phyloP scores from a whole-genome alignment of 2,797 vertebrate species.

The Coregonus sp. region DNA sequence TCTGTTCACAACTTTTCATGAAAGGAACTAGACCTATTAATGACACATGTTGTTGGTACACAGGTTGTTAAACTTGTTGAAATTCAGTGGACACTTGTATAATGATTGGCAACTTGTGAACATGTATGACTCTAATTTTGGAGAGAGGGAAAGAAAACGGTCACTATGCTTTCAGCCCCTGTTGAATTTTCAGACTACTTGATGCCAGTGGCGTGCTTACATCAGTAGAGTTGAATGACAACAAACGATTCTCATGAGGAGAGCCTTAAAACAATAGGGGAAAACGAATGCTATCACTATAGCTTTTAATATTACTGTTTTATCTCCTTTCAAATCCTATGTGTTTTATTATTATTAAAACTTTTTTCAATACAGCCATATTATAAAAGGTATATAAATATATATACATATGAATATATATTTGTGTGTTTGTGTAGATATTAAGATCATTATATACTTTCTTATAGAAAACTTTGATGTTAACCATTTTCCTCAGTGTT shows the following conservation, averaged over 20 bases:
- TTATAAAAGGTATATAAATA: constrained; percentile 79
- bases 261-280: constrained; percentile 76
- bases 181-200: constrained; percentile 28
- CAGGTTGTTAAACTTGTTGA: constrained; percentile 48
- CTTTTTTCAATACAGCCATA: constrained; percentile 86
- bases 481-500: constrained; percentile 80
- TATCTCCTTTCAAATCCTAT: constrained; percentile 78
- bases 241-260: constrained; percentile 60
- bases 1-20: constrained; percentile 38
- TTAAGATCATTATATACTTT: constrained; percentile 87
- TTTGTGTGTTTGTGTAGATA: constrained; percentile 88
- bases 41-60: constrained; percentile 62
- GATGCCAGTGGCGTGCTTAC: constrained; percentile 43
- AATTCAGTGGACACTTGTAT: constrained; percentile 40
- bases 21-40: constrained; percentile 50
- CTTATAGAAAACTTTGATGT: constrained; percentile 83
- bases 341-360: constrained; percentile 80
- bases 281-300: constrained; percentile 61
- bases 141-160: constrained; percentile 20
- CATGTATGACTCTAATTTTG: constrained; percentile 44
- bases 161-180: constrained; percentile 40
- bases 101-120: constrained; percentile 19
- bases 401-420: constrained; percentile 80
- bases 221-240: constrained; percentile 41
- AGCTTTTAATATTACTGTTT: constrained; percentile 72